phyloP scores from a whole-genome alignment of 2,888 invertebrate genomes.

The Acleris literana region DNA sequence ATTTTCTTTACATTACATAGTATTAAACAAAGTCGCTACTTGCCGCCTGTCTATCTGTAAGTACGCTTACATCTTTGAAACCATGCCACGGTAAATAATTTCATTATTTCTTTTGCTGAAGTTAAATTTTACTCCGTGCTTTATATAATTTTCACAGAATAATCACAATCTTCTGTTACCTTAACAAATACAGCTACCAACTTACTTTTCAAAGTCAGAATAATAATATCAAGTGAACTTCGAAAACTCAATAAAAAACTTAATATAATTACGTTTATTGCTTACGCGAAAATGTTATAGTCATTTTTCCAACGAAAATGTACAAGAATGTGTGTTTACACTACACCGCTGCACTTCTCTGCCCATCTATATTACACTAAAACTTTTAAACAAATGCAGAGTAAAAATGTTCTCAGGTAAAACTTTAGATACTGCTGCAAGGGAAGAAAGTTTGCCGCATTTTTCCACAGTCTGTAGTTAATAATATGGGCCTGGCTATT shows the following conservation, averaged over 20 bases:
- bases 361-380: constrained; percentile 6
- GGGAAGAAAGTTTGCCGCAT: constrained; percentile 21
- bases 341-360: constrained; percentile 8
- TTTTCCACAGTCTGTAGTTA: constrained; percentile 50
- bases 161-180: too few species aligned
- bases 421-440: constrained; percentile 38
- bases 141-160: too few species aligned
- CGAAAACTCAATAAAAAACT: background rate
- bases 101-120: too few species aligned
- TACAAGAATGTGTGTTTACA: constrained; percentile 3
- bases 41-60: too few species aligned
- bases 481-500: constrained; percentile 69
- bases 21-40: too few species aligned
- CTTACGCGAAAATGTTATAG: background rate
- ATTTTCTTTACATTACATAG: too few species aligned
- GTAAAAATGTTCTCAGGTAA: constrained; percentile 21
- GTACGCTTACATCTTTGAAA: too few species aligned
- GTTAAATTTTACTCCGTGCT: too few species aligned
- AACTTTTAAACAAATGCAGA: constrained; percentile 42
- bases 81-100: too few species aligned
- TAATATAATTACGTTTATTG: constrained; percentile 1
- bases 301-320: background rate
- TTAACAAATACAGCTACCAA: too few species aligned
- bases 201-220: too few species aligned
- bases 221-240: too few species aligned